Base-by-base conservation (phyloP, 2,888 invertebrate genomes). In the Pilophorus perplexus region DNA sequence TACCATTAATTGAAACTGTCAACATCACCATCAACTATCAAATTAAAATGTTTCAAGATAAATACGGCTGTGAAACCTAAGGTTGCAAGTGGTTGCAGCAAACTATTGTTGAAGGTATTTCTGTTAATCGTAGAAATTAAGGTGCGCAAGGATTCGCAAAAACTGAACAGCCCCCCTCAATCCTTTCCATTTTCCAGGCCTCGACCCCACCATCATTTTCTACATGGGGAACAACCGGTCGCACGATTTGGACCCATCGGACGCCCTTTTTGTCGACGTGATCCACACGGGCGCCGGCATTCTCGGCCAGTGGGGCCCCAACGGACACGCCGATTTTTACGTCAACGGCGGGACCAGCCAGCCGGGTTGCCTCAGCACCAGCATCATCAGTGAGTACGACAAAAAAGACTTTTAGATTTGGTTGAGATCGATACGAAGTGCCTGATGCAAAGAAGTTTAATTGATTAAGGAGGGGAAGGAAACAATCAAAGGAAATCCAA, bases 321-420 rank as follows among this genome's bases (percentile, higher is more conserved):
- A 87, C 71, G 91, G 91, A 0, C 91, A 92, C 75, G 91, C 89
- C 0, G 92, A 92, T 76, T 92, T 90, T 77, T 92, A 91, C 76
- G 88, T 92, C 54, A 92, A 92, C 74, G 92, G 92, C 0, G 89
- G 92, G 22, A 90, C 90, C 28, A 89, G 90, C 74, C 92, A 92
- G 73, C 92, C 92, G 0, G 91, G 90, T 68, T 92, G 92, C 75
- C 87, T 87, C 2, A 88, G 89, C 66, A 84, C 88, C 68, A 90
- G 90, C 0, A 80, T 91, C 52, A 89, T 90, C 74, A 87, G 90
- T 90, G 82, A 85, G 85, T 78, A 6, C 14, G 42, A n/a, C n/a
- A n/a, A n/a, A n/a, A n/a, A n/a, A n/a, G n/a, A n/a, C n/a, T n/a
- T n/a, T n/a, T n/a, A n/a, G n/a, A n/a, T n/a, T n/a, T n/a, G n/a